Base-by-base conservation (phyloP, 2,113 vertebrate species). In the Brachirus orientalis region DNA sequence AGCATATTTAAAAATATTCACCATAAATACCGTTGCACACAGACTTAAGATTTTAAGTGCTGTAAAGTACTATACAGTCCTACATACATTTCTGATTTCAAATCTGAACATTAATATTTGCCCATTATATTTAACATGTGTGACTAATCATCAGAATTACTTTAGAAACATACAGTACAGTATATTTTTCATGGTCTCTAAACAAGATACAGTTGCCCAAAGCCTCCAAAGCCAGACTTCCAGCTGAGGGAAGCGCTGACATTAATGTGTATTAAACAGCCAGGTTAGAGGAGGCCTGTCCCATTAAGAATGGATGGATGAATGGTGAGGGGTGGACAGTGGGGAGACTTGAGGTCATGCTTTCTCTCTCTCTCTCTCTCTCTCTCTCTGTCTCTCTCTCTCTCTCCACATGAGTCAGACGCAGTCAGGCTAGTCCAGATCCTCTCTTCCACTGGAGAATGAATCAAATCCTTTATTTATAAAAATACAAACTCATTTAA, bases 221-320 rank as follows among this genome's bases (percentile, higher is more conserved):
- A 75, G 57, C 53, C n/a, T 77, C 57, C 55, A 64, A 69, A 71
- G 68, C 52, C 63, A 75, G 53, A 50, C 65, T 90, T 90, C 82
- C 82, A 80, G 82, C 73, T 89, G 89, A 88, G 54, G 60, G 50
- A 77, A 84, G 67, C 41, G 58, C 22, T 90, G 87, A 88, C 69
- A 68, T 48, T 89, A 83, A 88, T 87, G 56, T 81, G 77, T 75
- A 72, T 83, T 89, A 89, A 89, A 86, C 82, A 89, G 69, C 61
- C 84, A 87, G 84, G 87, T 90, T 89, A 84, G 72, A 81, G 61
- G 28, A 28, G 28, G 28, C 28, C 28, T 77, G 71, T 71, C 55
- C 63, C 8, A 79, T 88, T 88, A 85, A 60, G 77, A 73, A 83
- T 78, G 75, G 75, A 80, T 88, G 84, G 63, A 77, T 78, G 79